Evolutionary conservation across 2,888 invertebrate genomes (phyloP).

Genomic region (Esperia sulphurella): DNA sequence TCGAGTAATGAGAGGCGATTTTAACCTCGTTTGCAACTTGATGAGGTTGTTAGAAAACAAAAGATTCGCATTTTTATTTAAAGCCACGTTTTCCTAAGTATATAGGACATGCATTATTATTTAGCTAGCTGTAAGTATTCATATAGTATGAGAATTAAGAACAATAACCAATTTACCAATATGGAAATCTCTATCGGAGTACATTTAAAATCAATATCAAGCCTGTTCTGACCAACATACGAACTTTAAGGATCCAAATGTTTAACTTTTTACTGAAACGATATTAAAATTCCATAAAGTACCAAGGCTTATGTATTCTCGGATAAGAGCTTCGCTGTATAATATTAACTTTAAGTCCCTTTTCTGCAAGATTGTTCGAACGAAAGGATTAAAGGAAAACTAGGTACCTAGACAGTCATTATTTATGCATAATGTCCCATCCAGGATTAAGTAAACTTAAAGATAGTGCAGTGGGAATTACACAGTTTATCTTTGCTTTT

Average conservation of each 20-base stretch:
- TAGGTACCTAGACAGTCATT: conserved; percentile 13
- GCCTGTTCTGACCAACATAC: conserved; percentile 3
- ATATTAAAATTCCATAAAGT: conserved; percentile 67
- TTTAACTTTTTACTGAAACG: conserved; percentile 34
- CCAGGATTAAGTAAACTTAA: conserved; percentile 17
- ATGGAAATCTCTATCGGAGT: no score
- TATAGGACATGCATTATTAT: no score
- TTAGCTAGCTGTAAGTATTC: no score
- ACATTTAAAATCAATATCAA: no score
- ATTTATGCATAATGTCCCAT: conserved; percentile 31
- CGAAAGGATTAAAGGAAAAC: conserved; percentile 40
- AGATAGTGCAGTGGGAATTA: conserved; percentile 14
- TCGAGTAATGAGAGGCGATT: conserved; percentile 4
- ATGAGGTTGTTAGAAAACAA: neutral
- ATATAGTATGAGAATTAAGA: no score
- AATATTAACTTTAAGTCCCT: conserved; percentile 60
- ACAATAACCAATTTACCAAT: no score
- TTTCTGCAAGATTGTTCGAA: conserved; percentile 38
- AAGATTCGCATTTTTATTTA: neutral
- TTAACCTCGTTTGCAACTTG: conserved; percentile 3
- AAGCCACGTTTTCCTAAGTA: neutral
- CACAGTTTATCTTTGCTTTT: conserved; percentile 15
- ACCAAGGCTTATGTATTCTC: conserved; percentile 47
- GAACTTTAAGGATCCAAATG: conserved; percentile 26
- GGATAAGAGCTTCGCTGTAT: conserved; percentile 46